Percentiles rank a stretch among this genome's conserved stretches.
These are phyloP conservation scores for Pherbina coryleti DNA, from an alignment of 2,888 invertebrate genomes.

Conservation along the genomic window DNA sequence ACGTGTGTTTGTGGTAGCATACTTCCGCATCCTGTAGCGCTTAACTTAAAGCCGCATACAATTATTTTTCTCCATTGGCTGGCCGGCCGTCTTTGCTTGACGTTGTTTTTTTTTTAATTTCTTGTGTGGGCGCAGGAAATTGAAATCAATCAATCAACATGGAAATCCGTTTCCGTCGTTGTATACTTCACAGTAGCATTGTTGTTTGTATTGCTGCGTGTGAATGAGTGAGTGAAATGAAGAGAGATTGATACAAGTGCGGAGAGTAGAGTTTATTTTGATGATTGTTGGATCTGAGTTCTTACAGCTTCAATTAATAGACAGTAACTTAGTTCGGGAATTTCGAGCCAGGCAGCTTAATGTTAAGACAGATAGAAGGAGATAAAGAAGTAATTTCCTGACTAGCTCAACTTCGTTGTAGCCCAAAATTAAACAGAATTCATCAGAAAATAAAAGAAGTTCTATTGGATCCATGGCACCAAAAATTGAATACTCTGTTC, in stretches of 20 bases:
- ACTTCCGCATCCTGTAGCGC: conserved; percentile 33
- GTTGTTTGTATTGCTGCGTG: not conserved
- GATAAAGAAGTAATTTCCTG: no score
- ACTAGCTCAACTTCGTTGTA: no score
- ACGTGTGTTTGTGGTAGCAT: not conserved
- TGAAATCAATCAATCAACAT: conserved; percentile 70
- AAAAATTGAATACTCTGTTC: no score
- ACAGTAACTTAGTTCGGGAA: not conserved
- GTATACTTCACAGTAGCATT: not conserved
- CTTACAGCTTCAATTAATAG: not conserved
- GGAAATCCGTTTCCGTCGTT: conserved; percentile 54
- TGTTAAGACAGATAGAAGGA: no score
- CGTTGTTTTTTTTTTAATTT: not conserved
- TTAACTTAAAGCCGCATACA: conserved; percentile 27
- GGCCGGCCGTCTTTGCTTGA: not conserved
- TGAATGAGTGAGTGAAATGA: not conserved
- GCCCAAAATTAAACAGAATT: no score
- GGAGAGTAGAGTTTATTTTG: not conserved
- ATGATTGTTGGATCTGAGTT: not conserved
- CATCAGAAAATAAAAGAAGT: no score
- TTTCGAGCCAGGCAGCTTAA: not conserved
- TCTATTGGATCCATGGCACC: no score
- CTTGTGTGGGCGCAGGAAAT: conserved; percentile 60
- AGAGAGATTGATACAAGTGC: not conserved
- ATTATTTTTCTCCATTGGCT: conserved; percentile 21